These are phyloP conservation scores for Clinocottus analis DNA, from an alignment of 2,113 vertebrate genomes.

Conservation along the genomic window DNA sequence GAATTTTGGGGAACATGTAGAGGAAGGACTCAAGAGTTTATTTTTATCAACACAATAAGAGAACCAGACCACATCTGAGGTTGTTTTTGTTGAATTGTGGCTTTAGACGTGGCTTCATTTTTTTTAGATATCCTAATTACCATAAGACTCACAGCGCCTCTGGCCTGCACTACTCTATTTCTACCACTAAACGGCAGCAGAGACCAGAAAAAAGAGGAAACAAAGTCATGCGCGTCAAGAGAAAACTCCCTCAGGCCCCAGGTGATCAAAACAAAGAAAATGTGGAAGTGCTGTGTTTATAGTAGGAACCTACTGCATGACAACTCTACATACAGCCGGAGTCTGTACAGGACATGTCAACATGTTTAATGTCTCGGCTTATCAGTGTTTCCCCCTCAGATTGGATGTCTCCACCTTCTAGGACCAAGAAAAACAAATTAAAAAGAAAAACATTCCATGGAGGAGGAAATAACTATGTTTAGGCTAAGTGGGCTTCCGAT, in stretches of 20 bases:
- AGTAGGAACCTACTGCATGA: not conserved
- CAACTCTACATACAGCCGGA: not conserved
- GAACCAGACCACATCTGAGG: not conserved
- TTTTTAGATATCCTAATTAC: not conserved
- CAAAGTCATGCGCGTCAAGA: not conserved
- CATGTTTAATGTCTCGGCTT: too few species aligned
- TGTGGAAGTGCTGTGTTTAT: not conserved
- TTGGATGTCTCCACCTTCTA: too few species aligned
- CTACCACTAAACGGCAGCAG: constrained; percentile 37
- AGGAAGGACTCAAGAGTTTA: not conserved
- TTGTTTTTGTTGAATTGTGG: not conserved
- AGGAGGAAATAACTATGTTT: not conserved
- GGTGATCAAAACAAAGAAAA: not conserved
- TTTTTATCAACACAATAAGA: not conserved
- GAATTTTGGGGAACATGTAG: not conserved
- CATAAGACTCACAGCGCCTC: not conserved
- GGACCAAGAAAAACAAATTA: too few species aligned
- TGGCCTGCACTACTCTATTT: not conserved
- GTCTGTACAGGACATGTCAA: too few species aligned
- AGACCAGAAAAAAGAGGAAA: constrained; percentile 3
- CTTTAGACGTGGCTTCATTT: not conserved
- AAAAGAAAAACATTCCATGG: not conserved
- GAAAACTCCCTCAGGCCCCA: not conserved
- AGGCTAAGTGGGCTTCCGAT: not conserved
- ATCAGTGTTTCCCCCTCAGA: too few species aligned